A percentile compares a stretch with the other conserved stretches of the same genome.
phyloP scores from a whole-genome alignment of 1,140 invertebrate species.

The Temnothorax nylanderi region DNA sequence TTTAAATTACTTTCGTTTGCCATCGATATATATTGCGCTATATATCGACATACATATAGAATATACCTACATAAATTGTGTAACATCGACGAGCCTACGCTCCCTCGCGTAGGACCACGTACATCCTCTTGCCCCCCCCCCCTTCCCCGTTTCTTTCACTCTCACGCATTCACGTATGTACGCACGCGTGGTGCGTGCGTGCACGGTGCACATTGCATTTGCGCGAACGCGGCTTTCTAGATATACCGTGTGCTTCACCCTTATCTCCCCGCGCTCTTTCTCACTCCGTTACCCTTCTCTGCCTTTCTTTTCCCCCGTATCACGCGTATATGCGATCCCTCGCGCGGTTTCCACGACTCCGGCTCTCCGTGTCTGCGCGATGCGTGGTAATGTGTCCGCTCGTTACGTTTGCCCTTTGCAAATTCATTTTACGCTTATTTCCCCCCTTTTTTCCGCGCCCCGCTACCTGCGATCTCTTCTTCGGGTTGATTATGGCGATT shows the following conservation, averaged over 20 bases:
- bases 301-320: conserved; percentile 2
- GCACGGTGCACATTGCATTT: background rate
- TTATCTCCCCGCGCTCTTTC: conserved; percentile 29
- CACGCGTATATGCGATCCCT: conserved; percentile 19
- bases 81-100: conserved; percentile 63
- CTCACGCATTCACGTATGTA: conserved; percentile 40
- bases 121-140: conserved; percentile 1
- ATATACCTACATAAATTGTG: conserved; percentile 71
- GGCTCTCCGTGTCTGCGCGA: background rate
- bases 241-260: conserved; percentile 11
- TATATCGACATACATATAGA: conserved; percentile 75
- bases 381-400: conserved; percentile 9
- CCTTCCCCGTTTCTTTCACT: background rate
- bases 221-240: conserved; percentile 35
- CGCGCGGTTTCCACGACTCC: conserved; percentile 31
- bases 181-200: conserved; percentile 1
- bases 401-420: conserved; percentile 42
- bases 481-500: conserved; percentile 45
- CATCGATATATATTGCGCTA: conserved; percentile 70
- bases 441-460: conserved; percentile 51
- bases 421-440: conserved; percentile 58
- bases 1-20: conserved; percentile 71
- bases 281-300: background rate
- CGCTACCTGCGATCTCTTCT: conserved; percentile 72
- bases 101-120: conserved; percentile 38